Evolutionary conservation across 2,797 vertebrate species (phyloP).

Genomic region (Artibeus jamaicensis): DNA sequence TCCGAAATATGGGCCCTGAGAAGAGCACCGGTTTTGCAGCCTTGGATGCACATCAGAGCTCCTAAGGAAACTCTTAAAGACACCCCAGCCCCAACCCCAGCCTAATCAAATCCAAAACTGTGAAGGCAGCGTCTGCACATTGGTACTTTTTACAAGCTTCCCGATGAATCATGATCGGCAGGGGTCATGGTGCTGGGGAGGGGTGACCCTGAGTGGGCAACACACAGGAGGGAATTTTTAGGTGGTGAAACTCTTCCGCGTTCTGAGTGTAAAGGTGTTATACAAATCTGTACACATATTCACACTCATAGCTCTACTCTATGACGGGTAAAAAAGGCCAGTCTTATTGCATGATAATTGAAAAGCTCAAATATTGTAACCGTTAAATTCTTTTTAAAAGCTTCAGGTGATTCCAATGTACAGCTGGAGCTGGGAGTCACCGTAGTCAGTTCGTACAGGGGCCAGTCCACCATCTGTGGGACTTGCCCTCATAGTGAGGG

Average conservation of each 20-base stretch:
- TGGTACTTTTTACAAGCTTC: neutral
- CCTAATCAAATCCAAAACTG: neutral
- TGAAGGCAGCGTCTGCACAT: neutral
- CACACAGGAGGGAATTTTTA: rapidly evolving
- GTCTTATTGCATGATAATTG: neutral
- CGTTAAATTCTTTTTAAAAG: neutral
- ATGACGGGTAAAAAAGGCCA: neutral
- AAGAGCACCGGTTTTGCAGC: neutral
- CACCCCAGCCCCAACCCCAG: no score
- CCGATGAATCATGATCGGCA: neutral
- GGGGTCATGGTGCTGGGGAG: neutral
- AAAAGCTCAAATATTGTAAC: neutral
- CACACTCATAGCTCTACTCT: neutral
- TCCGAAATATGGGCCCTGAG: neutral
- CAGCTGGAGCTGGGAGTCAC: neutral
- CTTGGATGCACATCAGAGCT: neutral
- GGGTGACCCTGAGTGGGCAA: no score
- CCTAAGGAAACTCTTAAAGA: neutral
- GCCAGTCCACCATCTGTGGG: no score
- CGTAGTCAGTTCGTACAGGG: neutral
- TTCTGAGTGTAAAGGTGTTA: neutral
- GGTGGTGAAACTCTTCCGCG: neutral
- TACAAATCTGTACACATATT: neutral
- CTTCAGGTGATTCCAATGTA: neutral
- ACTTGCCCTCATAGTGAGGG: neutral